These are phyloP conservation scores for Thelaira solivaga DNA, from an alignment of 2,888 invertebrate species.

Conservation along the genomic window DNA sequence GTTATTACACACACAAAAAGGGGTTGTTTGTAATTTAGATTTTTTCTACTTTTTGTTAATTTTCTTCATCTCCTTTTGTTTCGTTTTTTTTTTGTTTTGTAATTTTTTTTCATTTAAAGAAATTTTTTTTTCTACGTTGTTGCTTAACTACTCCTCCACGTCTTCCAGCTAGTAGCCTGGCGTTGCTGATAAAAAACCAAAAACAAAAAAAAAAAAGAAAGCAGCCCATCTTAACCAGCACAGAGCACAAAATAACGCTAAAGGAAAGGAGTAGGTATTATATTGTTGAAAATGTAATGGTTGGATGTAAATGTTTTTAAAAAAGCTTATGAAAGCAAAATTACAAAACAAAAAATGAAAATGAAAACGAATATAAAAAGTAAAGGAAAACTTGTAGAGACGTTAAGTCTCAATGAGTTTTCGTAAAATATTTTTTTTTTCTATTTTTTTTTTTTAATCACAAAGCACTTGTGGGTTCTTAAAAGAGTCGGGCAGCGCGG, in stretches of 20 bases:
- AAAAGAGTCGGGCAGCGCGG: slow-evolving; percentile 19
- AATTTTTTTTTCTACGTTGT: slow-evolving; percentile 33
- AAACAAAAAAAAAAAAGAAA: too few species aligned
- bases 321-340: slow-evolving; percentile 39
- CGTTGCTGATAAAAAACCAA: slow-evolving; percentile 23
- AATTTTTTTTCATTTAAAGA: slow-evolving; percentile 42
- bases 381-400: slow-evolving; percentile 51
- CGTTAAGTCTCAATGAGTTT: slow-evolving; percentile 62
- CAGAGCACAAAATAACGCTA: background rate
- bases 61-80: slow-evolving; percentile 55
- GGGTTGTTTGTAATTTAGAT: slow-evolving; percentile 62
- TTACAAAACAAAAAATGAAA: background rate
- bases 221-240: slow-evolving; percentile 28
- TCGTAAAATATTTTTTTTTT: slow-evolving; percentile 48
- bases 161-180: too few species aligned
- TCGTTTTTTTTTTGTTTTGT: slow-evolving; percentile 39
- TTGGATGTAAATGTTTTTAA: slow-evolving; percentile 8
- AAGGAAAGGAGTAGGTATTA: slow-evolving; percentile 43
- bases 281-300: slow-evolving; percentile 30
- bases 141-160: slow-evolving; percentile 2
- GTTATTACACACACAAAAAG: slow-evolving; percentile 52
- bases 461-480: slow-evolving; percentile 60
- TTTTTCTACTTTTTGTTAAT: slow-evolving; percentile 45
- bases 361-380: background rate
- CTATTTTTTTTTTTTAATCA: too few species aligned